Conservation (phyloP, 2,113 vertebrate genomes). For the Etheostoma spectabile region DNA sequence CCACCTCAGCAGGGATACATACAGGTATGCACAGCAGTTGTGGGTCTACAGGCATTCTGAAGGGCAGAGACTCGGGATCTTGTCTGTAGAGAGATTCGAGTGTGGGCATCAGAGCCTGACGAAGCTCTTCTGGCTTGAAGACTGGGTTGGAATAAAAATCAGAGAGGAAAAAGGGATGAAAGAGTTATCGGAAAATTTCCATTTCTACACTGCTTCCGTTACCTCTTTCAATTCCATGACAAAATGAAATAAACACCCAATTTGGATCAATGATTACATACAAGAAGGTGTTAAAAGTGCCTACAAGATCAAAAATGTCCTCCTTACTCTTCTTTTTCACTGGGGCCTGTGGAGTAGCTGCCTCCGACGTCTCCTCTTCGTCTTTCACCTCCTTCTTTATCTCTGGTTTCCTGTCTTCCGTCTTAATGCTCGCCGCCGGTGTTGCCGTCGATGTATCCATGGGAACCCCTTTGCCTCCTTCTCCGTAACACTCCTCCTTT, state of each 20-base stretch:
- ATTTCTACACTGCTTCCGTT: neutral
- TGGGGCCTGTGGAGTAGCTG: conserved; percentile 86
- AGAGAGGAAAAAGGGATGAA: neutral
- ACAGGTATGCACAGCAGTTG: conserved; percentile 97
- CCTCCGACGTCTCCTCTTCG: conserved; percentile 88
- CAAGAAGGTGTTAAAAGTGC: neutral
- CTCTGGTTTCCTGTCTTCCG: conserved; percentile 90
- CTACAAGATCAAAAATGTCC: neutral
- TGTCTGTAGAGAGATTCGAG: conserved; percentile 98
- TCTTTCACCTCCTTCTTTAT: conserved; percentile 91
- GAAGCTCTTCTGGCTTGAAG: conserved; percentile 98
- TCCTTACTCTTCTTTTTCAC: conserved; percentile 95
- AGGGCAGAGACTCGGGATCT: conserved; percentile 97
- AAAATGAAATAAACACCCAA: neutral
- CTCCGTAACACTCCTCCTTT: conserved; percentile 80
- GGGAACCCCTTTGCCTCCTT: conserved; percentile 89
- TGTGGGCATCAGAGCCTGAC: conserved; percentile 97
- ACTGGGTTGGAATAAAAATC: conserved; percentile 79
- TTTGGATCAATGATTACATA: neutral
- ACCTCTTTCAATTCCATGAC: neutral
- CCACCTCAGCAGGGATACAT: conserved; percentile 72
- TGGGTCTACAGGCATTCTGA: conserved; percentile 98
- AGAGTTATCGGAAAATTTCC: neutral
- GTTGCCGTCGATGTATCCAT: conserved; percentile 82
- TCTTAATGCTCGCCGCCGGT: conserved; percentile 45